Evolutionary conservation across 1,140 invertebrate genomes (phyloP).

Genomic region (Lepidurus couesii): DNA sequence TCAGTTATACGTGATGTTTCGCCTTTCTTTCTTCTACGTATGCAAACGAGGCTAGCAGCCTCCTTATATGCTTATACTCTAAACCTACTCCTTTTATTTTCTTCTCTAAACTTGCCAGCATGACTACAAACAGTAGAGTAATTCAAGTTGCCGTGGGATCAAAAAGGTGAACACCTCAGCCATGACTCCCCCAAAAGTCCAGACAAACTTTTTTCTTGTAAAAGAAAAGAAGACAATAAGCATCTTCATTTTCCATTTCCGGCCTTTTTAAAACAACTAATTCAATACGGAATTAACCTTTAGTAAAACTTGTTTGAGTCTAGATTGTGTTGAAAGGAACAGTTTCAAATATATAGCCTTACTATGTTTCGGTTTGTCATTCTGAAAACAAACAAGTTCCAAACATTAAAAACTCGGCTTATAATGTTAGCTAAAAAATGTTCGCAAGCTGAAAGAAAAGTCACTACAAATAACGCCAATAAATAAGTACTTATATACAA

Average conservation of each 20-base stretch:
- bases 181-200: not conserved
- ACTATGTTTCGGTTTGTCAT: not conserved
- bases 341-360: too few species aligned
- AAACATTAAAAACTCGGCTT: not conserved
- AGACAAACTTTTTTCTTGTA: not conserved
- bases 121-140: too few species aligned
- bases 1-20: conserved; percentile 15
- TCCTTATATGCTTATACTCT: too few species aligned
- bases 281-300: too few species aligned
- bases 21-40: conserved; percentile 11
- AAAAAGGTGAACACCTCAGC: not conserved
- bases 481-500: not conserved
- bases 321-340: too few species aligned
- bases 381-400: not conserved
- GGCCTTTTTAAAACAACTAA: not conserved
- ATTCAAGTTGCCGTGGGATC: not conserved
- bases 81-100: not conserved
- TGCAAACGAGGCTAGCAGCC: not conserved
- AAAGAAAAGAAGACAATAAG: not conserved
- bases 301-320: too few species aligned
- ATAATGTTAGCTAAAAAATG: not conserved
- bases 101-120: not conserved
- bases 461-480: not conserved
- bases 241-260: not conserved
- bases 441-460: not conserved